Evolutionary conservation across 2,888 invertebrate genomes (phyloP).

Genomic region (Melanotus villosus): DNA sequence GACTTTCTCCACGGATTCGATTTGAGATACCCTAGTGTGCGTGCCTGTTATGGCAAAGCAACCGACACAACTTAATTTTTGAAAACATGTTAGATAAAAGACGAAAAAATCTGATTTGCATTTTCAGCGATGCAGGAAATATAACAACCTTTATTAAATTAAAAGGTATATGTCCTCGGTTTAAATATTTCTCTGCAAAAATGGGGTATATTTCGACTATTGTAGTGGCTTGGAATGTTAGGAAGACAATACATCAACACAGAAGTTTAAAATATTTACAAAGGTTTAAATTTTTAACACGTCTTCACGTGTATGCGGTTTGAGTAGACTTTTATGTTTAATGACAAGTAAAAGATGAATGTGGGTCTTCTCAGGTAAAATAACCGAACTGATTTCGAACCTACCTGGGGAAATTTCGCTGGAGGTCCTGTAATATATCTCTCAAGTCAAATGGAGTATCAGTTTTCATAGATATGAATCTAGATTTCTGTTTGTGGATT

Average conservation of each 20-base stretch:
- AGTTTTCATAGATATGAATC: conserved; percentile 60
- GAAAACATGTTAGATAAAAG: background rate
- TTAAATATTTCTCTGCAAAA: too few relatives aligned
- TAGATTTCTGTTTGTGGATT: conserved; percentile 53
- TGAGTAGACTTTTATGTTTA: conserved; percentile 38
- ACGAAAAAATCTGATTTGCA: conserved; percentile 21
- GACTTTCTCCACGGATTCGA: conserved; percentile 38
- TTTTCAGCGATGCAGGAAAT: background rate
- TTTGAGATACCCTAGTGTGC: conserved; percentile 36
- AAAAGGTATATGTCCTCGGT: too few relatives aligned
- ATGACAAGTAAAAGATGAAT: conserved; percentile 48
- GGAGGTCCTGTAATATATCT: conserved; percentile 56
- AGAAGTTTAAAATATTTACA: too few relatives aligned
- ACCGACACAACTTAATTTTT: conserved; percentile 33
- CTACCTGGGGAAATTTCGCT: conserved; percentile 41
- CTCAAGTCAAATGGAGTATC: conserved; percentile 58
- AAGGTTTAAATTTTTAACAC: conserved; percentile 41
- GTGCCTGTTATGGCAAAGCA: conserved; percentile 29
- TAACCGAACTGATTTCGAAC: conserved; percentile 26
- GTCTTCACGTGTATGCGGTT: conserved; percentile 43
- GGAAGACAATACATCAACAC: too few relatives aligned
- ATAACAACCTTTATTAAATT: too few relatives aligned
- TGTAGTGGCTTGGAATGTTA: too few relatives aligned
- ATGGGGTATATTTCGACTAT: too few relatives aligned
- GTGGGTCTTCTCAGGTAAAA: conserved; percentile 42